phyloP scores from a whole-genome alignment of 2,113 vertebrate genomes.

The Tringa solitaria region DNA sequence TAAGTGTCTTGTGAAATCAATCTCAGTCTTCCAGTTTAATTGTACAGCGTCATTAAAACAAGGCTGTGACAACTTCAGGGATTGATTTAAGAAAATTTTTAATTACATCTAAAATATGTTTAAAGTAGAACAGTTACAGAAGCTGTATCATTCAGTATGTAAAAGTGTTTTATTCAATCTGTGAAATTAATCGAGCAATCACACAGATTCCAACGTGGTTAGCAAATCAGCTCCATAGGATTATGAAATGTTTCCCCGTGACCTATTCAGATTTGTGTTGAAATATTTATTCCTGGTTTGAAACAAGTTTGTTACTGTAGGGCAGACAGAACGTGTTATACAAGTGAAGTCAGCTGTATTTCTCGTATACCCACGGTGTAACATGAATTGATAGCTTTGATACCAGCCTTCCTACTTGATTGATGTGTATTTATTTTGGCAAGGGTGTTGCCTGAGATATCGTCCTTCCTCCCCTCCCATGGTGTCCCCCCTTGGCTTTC shows the following conservation, averaged over 20 bases:
- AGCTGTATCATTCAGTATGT: not conserved
- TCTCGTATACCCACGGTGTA: not conserved
- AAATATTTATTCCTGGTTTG: constrained; percentile 14
- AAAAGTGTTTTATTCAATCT: not conserved
- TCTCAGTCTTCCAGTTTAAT: not conserved
- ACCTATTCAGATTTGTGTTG: constrained; percentile 31
- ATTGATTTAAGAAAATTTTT: not conserved
- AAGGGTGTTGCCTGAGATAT: not conserved
- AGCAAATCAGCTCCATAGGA: not conserved
- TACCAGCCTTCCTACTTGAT: not conserved
- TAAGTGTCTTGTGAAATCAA: not conserved
- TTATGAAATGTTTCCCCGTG: not conserved
- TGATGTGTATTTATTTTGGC: constrained; percentile 8
- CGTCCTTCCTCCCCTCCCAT: not conserved
- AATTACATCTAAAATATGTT: not conserved
- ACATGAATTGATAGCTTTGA: constrained; percentile 17
- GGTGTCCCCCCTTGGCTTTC: not conserved
- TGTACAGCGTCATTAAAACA: not conserved
- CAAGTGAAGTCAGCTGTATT: not conserved
- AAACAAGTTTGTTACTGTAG: constrained; percentile 32
- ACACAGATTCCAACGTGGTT: not conserved
- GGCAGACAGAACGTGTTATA: constrained; percentile 24
- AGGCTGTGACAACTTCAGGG: not conserved
- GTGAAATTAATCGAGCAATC: not conserved
- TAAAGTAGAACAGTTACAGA: not conserved